Evolutionary conservation across 2,113 vertebrate species (phyloP), one percentile per base, ranked within the genome.

Genomic region (Cyanoderma ruficeps): DNA sequence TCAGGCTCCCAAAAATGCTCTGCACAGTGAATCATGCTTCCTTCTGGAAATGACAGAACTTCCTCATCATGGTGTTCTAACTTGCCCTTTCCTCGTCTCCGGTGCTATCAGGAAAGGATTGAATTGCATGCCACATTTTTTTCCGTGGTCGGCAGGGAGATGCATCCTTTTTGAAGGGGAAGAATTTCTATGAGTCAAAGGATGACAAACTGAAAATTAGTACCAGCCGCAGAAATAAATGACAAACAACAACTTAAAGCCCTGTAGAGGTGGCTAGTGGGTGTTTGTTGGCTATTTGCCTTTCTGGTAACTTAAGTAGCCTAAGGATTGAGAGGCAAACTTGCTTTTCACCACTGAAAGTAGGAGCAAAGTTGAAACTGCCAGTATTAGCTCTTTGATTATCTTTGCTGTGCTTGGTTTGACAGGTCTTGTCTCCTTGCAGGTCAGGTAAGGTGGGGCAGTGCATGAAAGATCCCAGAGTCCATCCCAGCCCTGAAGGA

Each of bases 21-120:
- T 86, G 89, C 47, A 18, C 27, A 8, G 89, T 98, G 98, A 98
- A 92, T 98, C 98, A 98, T 86, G 87, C 94, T 98, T 98, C 98
- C 98, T 98, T 98, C 95, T 98, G 98, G 97, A 98, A 98, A 98
- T 98, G 97, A 98, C 97, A 97, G 96, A 96, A 97, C 97, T 98
- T 98, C 98, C 98, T 97, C 96, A 95, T 95, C 94, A 97, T 92
- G 91, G 95, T 98, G 94, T 97, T 97, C 95, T 96, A 97, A 97
- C 96, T 97, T 84, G 90, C 93, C 81, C 97, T 89, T 94, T 97
- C 96, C 98, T 96, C 55, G 93, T 96, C 95, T 97, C 98, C 86
- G 28, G 83, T 96, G 89, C 94, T 98, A 97, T 98, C 97, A 98
- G 98, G 97, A 98, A 98, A 94, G 95, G 92, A 96, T 92, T 96